Evolutionary conservation across 2,888 invertebrate genomes (phyloP).

Genomic region (Phymatocera aterrima): DNA sequence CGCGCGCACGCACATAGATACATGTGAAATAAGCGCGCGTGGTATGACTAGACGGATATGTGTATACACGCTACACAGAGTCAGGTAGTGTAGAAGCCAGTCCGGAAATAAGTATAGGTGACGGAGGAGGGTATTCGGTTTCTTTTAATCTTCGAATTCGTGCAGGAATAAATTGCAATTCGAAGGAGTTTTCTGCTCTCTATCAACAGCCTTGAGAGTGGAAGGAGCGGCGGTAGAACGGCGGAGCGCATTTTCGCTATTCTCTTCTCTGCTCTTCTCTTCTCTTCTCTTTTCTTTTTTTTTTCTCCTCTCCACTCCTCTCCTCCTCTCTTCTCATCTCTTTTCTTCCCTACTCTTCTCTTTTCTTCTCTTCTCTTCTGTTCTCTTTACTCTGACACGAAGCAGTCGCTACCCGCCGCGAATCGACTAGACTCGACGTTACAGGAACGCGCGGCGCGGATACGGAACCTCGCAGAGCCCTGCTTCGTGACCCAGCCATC

Average conservation of each 20-base stretch:
- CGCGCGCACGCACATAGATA: not conserved
- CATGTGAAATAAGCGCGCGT: not conserved
- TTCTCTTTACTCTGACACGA: not conserved
- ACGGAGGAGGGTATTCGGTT: not conserved
- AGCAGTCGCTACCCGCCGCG: conserved; percentile 1
- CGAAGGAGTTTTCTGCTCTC: not conserved
- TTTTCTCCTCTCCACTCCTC: not conserved
- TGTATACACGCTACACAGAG: not conserved
- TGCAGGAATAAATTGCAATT: conserved; percentile 28
- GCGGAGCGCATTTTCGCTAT: too few species aligned
- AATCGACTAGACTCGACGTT: not conserved
- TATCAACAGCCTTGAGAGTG: too few species aligned
- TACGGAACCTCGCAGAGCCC: conserved; percentile 51
- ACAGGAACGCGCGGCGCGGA: conserved; percentile 37
- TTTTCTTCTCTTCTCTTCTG: not conserved
- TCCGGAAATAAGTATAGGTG: not conserved
- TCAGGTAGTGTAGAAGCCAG: too few species aligned
- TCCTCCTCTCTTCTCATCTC: not conserved
- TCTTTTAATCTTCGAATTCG: conserved; percentile 25
- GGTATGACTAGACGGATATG: not conserved
- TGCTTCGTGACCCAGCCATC: conserved; percentile 66
- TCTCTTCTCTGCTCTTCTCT: not conserved
- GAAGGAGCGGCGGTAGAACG: too few species aligned
- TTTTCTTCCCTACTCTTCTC: not conserved
- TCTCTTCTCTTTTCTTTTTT: not conserved